A percentile compares a stretch with the other conserved stretches of the same genome.
phyloP scores from a whole-genome alignment of 2,113 vertebrate species.

The Excalfactoria chinensis region DNA sequence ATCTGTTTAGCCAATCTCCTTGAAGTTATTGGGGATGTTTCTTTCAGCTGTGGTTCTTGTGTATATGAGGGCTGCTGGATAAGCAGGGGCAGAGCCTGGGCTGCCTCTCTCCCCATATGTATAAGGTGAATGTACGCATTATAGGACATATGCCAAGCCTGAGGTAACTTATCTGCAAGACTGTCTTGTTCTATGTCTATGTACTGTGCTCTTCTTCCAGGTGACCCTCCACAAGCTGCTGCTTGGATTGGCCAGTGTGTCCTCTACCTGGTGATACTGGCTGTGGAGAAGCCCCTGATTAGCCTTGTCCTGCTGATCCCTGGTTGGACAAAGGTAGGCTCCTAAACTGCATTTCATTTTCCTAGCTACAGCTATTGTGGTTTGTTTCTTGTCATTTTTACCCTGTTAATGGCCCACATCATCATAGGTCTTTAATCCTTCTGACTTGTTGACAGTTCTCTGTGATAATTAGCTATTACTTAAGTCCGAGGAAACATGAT shows the following conservation, averaged over 20 bases:
- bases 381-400: not conserved
- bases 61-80: not conserved
- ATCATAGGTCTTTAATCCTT: not conserved
- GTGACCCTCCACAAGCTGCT: conserved; percentile 78
- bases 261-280: conserved; percentile 83
- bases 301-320: conserved; percentile 81
- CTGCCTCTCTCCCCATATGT: not conserved
- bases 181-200: not conserved
- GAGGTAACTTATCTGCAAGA: not conserved
- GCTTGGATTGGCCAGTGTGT: conserved; percentile 81
- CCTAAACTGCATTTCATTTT: not conserved
- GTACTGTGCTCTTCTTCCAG: conserved; percentile 26
- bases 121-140: not conserved
- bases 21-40: not conserved
- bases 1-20: not conserved
- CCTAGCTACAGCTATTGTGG: not conserved
- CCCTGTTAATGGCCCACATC: not conserved
- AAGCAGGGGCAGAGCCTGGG: not conserved
- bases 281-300: conserved; percentile 80
- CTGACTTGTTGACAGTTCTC: not conserved
- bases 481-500: not conserved
- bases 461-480: not conserved
- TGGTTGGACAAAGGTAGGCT: conserved; percentile 81
- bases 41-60: not conserved
- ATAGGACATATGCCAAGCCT: not conserved